Percentiles rank a stretch among this genome's conserved stretches.
Evolutionary conservation across 2,113 vertebrate species (phyloP).

Genomic region (Tichodroma muraria): DNA sequence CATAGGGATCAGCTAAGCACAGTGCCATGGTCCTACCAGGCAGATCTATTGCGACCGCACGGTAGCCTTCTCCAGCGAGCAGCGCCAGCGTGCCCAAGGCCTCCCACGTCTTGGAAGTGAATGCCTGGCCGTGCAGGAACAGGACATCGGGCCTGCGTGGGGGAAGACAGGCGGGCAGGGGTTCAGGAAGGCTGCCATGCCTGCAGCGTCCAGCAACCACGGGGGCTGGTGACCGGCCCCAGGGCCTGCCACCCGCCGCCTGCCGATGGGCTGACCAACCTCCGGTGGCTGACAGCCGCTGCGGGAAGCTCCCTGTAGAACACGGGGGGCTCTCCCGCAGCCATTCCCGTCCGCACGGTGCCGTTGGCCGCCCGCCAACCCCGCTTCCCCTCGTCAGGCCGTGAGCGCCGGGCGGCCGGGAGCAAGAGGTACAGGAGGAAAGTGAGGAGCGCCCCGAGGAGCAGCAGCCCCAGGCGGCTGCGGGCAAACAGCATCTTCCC

Average conservation of each 20-base stretch:
- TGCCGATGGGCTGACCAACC: slow-evolving; percentile 62
- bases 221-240: rapidly evolving
- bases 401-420: slow-evolving; percentile 71
- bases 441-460: slow-evolving; percentile 77
- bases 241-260: background rate
- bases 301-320: slow-evolving; percentile 87
- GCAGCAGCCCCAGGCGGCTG: slow-evolving; percentile 76
- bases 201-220: rapidly evolving
- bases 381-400: slow-evolving; percentile 39
- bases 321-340: slow-evolving; percentile 74
- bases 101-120: slow-evolving; percentile 91
- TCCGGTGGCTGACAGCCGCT: slow-evolving; percentile 60
- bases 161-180: background rate
- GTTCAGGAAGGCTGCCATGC: background rate
- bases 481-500: slow-evolving; percentile 72
- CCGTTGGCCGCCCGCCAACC: slow-evolving; percentile 55
- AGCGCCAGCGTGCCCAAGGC: slow-evolving; percentile 84
- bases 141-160: slow-evolving; percentile 80
- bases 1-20: background rate
- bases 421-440: slow-evolving; percentile 83
- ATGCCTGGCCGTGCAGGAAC: slow-evolving; percentile 90
- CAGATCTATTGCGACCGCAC: slow-evolving; percentile 87
- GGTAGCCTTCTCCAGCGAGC: slow-evolving; percentile 83
- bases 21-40: slow-evolving; percentile 76
- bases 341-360: slow-evolving; percentile 72